These are phyloP conservation scores for Caenorhabditis wallacei DNA, from an alignment of 2,888 invertebrate species.

Conservation along the genomic window DNA sequence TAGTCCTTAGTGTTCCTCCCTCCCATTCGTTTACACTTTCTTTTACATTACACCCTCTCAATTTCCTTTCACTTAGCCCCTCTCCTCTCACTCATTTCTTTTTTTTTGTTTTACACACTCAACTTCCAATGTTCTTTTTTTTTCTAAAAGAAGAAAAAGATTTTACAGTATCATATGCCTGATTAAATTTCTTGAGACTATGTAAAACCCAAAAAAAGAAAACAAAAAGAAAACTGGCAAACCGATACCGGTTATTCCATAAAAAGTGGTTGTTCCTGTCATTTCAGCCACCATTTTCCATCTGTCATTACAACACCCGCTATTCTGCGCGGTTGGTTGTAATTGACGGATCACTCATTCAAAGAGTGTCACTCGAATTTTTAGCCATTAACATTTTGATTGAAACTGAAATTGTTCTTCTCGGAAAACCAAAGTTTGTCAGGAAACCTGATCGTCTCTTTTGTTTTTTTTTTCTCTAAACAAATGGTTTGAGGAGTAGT, in stretches of 20 bases:
- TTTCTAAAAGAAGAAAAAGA: neutral
- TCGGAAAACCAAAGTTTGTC: constrained; percentile 44
- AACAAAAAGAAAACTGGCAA: neutral
- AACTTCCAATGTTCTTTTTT: neutral
- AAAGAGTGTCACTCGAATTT: neutral
- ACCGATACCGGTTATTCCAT: constrained; percentile 42
- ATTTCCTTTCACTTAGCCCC: constrained; percentile 10
- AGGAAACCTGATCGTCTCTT: constrained; percentile 39
- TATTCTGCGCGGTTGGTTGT: constrained; percentile 17
- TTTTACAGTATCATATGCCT: constrained; percentile 13
- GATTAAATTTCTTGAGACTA: constrained; percentile 36
- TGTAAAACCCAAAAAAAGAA: constrained; percentile 6
- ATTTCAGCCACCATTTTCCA: constrained; percentile 13
- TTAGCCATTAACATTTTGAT: constrained; percentile 36
- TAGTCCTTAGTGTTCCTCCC: constrained; percentile 9
- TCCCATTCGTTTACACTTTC: constrained; percentile 51
- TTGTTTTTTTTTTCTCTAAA: constrained; percentile 21
- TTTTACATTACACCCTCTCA: constrained; percentile 20
- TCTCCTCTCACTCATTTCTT: neutral
- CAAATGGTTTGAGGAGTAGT: constrained; percentile 2
- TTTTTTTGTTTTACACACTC: constrained; percentile 11
- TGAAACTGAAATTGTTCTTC: constrained; percentile 5
- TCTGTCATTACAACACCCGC: constrained; percentile 42
- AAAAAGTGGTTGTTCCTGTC: constrained; percentile 32
- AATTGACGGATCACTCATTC: constrained; percentile 16